These are phyloP conservation scores for Alouatta palliata DNA, from an alignment of 2,113 vertebrate genomes.

Conservation along the genomic window DNA sequence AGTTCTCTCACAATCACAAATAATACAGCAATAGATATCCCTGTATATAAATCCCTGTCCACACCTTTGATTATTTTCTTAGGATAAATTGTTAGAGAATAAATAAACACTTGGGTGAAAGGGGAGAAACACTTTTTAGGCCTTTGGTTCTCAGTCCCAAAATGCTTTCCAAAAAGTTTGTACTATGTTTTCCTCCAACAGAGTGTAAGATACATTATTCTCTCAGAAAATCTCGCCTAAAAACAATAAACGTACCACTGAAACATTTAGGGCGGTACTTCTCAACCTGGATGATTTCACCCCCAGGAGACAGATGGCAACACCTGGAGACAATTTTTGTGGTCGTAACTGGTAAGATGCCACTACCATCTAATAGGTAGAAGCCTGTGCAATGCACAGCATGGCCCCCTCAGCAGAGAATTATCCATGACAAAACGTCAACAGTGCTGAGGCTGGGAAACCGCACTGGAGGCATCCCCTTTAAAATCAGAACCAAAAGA, in stretches of 20 bases:
- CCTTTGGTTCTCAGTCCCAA: background rate
- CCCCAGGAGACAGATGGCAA: background rate
- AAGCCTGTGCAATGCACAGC: background rate
- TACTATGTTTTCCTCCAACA: constrained; percentile 17
- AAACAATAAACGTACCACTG: background rate
- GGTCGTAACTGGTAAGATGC: background rate
- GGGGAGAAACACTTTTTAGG: background rate
- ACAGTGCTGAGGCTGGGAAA: background rate
- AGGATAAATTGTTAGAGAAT: constrained; percentile 54
- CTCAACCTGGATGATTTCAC: background rate
- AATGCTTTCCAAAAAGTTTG: background rate
- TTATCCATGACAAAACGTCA: background rate
- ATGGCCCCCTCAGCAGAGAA: background rate
- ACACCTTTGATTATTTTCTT: constrained; percentile 48
- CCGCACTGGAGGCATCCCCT: background rate
- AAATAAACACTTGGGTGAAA: constrained; percentile 48
- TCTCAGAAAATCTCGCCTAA: background rate
- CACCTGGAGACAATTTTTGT: background rate
- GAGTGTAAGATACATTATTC: background rate
- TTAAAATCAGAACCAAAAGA: background rate
- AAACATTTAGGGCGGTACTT: background rate
- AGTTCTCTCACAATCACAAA: constrained; percentile 49
- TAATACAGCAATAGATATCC: constrained; percentile 39
- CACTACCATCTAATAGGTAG: background rate
- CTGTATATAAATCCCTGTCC: constrained; percentile 59